A percentile compares a stretch with the other conserved stretches of the same genome.
These are phyloP conservation scores for Patagioenas fasciata DNA, from an alignment of 2,113 vertebrate species.

Conservation along the genomic window DNA sequence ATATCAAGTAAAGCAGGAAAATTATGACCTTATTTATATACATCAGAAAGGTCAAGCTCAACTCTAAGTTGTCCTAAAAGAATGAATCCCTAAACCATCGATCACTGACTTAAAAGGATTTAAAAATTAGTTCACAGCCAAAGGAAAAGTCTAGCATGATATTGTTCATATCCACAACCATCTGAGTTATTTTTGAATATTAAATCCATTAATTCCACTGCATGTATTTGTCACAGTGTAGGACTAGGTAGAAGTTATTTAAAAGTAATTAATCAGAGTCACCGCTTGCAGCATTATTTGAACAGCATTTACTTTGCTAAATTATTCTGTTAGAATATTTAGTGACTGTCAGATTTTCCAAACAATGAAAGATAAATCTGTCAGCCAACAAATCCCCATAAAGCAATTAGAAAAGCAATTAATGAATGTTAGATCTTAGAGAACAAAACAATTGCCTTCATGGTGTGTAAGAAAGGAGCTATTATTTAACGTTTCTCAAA, in stretches of 20 bases:
- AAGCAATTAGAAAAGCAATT: conserved; percentile 65
- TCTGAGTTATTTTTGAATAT: neutral
- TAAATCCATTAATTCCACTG: neutral
- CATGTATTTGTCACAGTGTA: neutral
- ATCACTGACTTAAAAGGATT: neutral
- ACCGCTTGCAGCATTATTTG: neutral
- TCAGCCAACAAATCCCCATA: conserved; percentile 52
- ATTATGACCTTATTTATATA: neutral
- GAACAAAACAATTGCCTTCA: conserved; percentile 1
- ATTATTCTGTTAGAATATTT: conserved; percentile 55
- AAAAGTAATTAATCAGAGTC: conserved; percentile 38
- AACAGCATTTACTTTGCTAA: neutral
- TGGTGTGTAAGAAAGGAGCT: neutral
- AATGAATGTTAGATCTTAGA: conserved; percentile 45
- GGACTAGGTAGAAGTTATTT: conserved; percentile 7
- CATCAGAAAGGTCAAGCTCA: neutral
- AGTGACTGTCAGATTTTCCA: conserved; percentile 37
- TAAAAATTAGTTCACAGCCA: neutral
- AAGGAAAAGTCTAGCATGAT: neutral
- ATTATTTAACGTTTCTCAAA: conserved; percentile 33
- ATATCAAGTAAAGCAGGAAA: neutral
- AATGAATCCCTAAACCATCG: neutral
- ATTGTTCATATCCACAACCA: neutral
- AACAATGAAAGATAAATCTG: conserved; percentile 29
- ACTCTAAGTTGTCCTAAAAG: neutral